These are phyloP conservation scores for Chrysomela aeneicollis DNA, from an alignment of 2,888 invertebrate species.

Conservation along the genomic window DNA sequence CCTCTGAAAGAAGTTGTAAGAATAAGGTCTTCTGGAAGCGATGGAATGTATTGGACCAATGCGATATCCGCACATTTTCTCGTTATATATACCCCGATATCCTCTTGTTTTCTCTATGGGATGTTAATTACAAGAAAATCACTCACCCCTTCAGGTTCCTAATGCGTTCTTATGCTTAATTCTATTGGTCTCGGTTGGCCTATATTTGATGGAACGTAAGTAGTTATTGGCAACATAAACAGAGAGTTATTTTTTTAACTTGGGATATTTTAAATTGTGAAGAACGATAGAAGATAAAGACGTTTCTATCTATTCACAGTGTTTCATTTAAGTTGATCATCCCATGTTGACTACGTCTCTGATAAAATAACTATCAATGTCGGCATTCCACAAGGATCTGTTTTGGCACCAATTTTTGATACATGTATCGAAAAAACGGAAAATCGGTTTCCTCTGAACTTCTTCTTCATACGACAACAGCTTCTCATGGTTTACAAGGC, in stretches of 20 bases:
- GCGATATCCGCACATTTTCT: background rate
- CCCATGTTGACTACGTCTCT: too few species aligned
- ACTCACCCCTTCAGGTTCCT: background rate
- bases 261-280: too few species aligned
- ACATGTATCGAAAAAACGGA: too few species aligned
- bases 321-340: too few species aligned
- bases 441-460: too few species aligned
- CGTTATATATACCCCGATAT: constrained; percentile 1
- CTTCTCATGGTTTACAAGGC: too few species aligned
- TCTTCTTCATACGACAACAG: too few species aligned
- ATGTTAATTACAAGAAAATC: constrained; percentile 9
- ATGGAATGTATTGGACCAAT: background rate
- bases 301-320: too few species aligned
- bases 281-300: too few species aligned
- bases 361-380: too few species aligned
- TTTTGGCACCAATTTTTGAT: too few species aligned
- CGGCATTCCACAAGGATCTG: too few species aligned
- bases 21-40: background rate
- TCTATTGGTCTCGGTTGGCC: background rate
- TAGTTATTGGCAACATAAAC: background rate
- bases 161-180: constrained; percentile 1
- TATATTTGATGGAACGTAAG: background rate
- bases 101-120: constrained; percentile 4
- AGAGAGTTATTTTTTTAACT: background rate
- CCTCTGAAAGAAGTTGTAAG: background rate